Evolutionary conservation across 2,113 vertebrate genomes (phyloP), one percentile per base, ranked within the genome.

Genomic region (Crotophaga sulcirostris): DNA sequence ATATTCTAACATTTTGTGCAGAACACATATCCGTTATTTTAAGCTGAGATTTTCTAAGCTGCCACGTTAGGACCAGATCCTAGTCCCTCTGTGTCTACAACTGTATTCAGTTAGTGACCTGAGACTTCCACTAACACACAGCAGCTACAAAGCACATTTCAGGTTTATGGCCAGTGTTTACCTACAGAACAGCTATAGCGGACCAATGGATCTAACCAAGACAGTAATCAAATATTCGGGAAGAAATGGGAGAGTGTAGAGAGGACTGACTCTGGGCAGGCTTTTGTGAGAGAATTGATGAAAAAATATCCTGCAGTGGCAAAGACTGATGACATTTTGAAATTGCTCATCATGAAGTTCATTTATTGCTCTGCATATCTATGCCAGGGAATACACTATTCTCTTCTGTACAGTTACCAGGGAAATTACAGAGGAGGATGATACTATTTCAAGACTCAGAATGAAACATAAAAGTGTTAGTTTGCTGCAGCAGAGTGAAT

Each of bases 341-440:
- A 95, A 62, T 69, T 51, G 44, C 44, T 92, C 60, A 20, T 83
- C 3, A 40, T 63, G 28, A 59, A 47, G 47, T 94, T 90, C 80
- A 87, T 59, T 88, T 84, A 55, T 56, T 92, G 47, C 31, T 87
- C 69, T 87, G 56, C 52, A 26, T 42, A 55, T 68, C 60, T 84
- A 11, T 81, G 38, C 52, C 56, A 87, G 34, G 40, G 80, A 93
- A 91, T 87, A 80, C 34, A 89, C 64, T 70, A 44, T 79, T 92
- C 42, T 90, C 44, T 81, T 86, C 49, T 62, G 45, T 36, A 26
- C 26, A 72, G 69, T 95, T 92, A 75, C 52, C 15, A 86, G 84
- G 89, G 76, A 90, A 93, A 92, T 94, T 52, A 94, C 91, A 91
- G 34, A 63, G 40, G 47, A 87, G 54, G 16, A 20, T 94, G 73